Conservation (phyloP, 37 sponge, comb jelly and placozoan species). For the Agelas oroides region DNA sequence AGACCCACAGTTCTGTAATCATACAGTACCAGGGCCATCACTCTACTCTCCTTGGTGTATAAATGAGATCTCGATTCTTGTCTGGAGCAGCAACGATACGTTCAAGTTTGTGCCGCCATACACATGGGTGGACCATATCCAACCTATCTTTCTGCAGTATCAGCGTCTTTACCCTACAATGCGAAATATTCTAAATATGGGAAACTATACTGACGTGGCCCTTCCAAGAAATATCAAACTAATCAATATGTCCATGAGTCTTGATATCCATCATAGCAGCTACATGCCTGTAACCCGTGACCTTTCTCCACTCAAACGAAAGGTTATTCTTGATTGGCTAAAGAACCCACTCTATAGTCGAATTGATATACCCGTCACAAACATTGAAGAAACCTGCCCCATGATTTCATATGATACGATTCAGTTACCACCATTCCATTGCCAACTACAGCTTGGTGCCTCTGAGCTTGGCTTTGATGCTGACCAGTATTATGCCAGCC, state of each 20-base stretch:
- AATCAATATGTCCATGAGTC: constrained; percentile 15
- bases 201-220: constrained; percentile 44
- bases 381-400: no score
- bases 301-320: neutral
- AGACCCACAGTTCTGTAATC: no score
- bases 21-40: no score
- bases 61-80: no score
- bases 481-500: no score
- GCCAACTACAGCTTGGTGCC: no score
- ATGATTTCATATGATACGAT: no score
- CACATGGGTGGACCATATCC: constrained; percentile 53
- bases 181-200: constrained; percentile 44
- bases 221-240: constrained; percentile 13
- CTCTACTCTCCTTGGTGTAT: no score
- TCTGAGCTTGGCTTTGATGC: no score
- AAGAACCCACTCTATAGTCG: constrained; percentile 25
- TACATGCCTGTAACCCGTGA: constrained; percentile 80
- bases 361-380: neutral
- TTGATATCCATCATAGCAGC: constrained; percentile 34
- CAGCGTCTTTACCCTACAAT: constrained; percentile 38
- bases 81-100: no score
- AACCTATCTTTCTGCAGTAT: constrained; percentile 55
- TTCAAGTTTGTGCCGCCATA: neutral
- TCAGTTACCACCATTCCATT: no score
- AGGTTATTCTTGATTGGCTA: constrained; percentile 39